Evolutionary conservation across 2,888 invertebrate genomes (phyloP).

Genomic region (Zhengitettix transpicula): DNA sequence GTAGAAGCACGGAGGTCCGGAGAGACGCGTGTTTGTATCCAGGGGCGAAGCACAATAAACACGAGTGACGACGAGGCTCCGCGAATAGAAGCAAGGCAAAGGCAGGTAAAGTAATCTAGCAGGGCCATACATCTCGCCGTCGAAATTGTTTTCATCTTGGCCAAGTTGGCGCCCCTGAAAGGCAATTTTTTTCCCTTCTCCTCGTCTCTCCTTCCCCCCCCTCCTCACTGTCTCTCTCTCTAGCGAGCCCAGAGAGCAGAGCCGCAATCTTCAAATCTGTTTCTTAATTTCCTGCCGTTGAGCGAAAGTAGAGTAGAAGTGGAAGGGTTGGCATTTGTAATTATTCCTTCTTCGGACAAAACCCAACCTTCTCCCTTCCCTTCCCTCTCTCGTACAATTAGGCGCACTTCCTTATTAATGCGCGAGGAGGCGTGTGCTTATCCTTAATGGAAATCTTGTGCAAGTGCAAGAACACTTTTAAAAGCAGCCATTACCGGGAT

Average conservation of each 20-base stretch:
- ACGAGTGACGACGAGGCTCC: too few relatives aligned
- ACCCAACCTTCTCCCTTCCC: constrained; percentile 8
- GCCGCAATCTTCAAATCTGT: constrained; percentile 1
- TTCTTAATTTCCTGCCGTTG: constrained; percentile 5
- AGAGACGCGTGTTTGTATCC: too few relatives aligned
- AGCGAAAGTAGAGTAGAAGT: background rate
- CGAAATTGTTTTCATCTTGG: background rate
- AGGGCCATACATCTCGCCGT: too few relatives aligned
- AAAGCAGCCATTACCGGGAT: too few relatives aligned
- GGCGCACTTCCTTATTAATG: constrained; percentile 29
- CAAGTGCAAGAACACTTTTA: too few relatives aligned
- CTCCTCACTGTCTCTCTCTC: background rate
- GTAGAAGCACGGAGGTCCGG: too few relatives aligned
- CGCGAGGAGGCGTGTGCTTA: background rate
- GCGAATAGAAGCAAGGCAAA: too few relatives aligned
- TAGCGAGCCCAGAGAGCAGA: background rate
- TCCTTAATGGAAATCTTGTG: background rate
- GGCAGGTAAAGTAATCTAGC: too few relatives aligned
- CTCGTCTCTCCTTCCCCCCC: background rate
- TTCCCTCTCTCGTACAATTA: constrained; percentile 22
- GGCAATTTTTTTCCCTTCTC: background rate
- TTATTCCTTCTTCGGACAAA: constrained; percentile 8
- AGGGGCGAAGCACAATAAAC: too few relatives aligned
- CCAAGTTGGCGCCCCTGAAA: background rate
- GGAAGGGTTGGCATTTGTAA: constrained; percentile 7